Percentiles rank a stretch among this genome's conserved stretches.
Conservation (phyloP, 2,888 invertebrate genomes). For the Embidobia sp. region DNA sequence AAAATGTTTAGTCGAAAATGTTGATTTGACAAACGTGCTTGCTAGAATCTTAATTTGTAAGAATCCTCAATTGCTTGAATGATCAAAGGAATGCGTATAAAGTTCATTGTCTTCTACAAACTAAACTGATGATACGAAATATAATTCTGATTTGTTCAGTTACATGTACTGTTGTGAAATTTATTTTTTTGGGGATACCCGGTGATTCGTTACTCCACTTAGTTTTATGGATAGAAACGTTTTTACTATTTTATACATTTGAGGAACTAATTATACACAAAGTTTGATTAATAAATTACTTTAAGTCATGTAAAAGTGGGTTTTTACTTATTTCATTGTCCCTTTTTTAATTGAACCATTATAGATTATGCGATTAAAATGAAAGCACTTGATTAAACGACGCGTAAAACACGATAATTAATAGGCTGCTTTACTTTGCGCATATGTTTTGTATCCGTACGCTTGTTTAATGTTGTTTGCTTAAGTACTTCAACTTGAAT, state of each 20-base stretch:
- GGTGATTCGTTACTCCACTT: constrained; percentile 30
- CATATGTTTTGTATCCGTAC: no score
- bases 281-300: constrained; percentile 56
- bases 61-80: constrained; percentile 50
- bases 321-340: no score
- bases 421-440: no score
- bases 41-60: constrained; percentile 39
- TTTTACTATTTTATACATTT: constrained; percentile 52
- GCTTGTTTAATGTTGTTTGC: constrained; percentile 1
- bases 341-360: no score
- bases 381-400: no score
- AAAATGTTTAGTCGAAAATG: constrained; percentile 7
- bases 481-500: constrained; percentile 21
- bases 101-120: constrained; percentile 56
- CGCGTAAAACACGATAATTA: no score
- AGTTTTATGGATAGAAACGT: constrained; percentile 50
- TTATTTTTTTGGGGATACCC: constrained; percentile 40
- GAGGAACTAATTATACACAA: constrained; percentile 45
- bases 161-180: constrained; percentile 44
- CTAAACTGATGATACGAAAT: constrained; percentile 39
- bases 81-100: constrained; percentile 52
- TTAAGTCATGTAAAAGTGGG: constrained; percentile 23
- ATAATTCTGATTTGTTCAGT: constrained; percentile 46
- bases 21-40: constrained; percentile 37
- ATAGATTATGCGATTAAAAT: no score